Evolutionary conservation across 2,888 invertebrate genomes (phyloP).

Genomic region (Yponomeuta plumbellus): DNA sequence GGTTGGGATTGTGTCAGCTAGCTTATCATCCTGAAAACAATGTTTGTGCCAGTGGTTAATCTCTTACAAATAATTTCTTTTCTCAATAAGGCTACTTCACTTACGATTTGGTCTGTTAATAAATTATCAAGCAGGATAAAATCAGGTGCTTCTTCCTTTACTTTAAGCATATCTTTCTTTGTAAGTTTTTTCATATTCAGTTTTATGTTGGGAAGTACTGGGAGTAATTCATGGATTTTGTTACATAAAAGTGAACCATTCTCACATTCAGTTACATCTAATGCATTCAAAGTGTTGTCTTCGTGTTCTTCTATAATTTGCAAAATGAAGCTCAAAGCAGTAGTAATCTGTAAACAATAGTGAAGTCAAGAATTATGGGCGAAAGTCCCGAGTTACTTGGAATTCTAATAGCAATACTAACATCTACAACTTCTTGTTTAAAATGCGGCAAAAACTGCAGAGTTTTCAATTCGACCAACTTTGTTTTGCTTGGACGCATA

Average conservation of each 20-base stretch:
- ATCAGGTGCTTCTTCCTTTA: not conserved
- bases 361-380: not conserved
- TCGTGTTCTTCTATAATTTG: constrained; percentile 29
- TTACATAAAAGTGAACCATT: constrained; percentile 17
- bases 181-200: constrained; percentile 3
- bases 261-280: constrained; percentile 21
- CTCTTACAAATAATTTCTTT: no score
- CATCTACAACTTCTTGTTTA: constrained; percentile 24
- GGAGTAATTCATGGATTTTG: constrained; percentile 11
- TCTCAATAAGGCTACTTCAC: not conserved
- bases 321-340: constrained; percentile 22
- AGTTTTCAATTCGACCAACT: constrained; percentile 21
- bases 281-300: constrained; percentile 22
- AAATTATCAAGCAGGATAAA: not conserved
- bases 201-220: constrained; percentile 12
- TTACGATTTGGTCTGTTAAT: not conserved
- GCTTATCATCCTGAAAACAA: not conserved
- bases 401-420: constrained; percentile 8
- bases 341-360: constrained; percentile 23
- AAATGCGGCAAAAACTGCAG: constrained; percentile 27
- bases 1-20: not conserved
- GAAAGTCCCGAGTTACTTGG: not conserved
- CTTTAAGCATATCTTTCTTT: not conserved
- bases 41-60: no score
- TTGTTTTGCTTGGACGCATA: constrained; percentile 16